Evolutionary conservation across 1,140 invertebrate species (phyloP), one percentile per base, ranked within the genome.

Genomic region (Trachelipus rathkii): DNA sequence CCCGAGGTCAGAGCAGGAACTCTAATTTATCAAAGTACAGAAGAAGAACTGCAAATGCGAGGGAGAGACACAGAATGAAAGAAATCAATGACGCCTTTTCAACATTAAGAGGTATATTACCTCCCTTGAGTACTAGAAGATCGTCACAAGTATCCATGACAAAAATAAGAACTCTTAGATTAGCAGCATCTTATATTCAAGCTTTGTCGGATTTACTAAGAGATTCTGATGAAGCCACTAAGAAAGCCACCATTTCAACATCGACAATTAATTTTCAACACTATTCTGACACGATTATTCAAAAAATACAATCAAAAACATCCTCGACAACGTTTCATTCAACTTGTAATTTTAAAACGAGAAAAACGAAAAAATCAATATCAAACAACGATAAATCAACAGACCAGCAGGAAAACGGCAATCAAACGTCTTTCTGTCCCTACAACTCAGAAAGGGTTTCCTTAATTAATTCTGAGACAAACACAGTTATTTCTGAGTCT

Each of bases 61-160:
- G 94, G 10, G 94, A 95, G 85, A 84, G 94, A 21, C 89, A 88
- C 71, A 86, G 94, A 53, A 95, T 95, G 93, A 86, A 91, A 68
- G 93, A 95, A 84, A 95, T 95, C 78, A 95, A 95, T 85, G 87
- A 89, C 66, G 93, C 93, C 0, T 95, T 95, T 85, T 93, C 95
- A 84, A 87, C 89, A 0, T 86, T 95, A 0, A 87, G 92, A n/a
- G 87, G 88, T 46, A 91, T 89, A 5, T 91, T 95, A 0, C 94
- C 94, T 0, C 33, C 33, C 33, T 33, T 33, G 33, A 73, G 44
- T 50, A 60, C 43, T 73, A 60, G 46, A 3, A 73, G 46, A 7
- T 33, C 72, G n/a, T 60, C 53, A 23, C 53, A 60, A 60, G 44
- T 60, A 19, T 73, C 72, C 1, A 84, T 93, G 73, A 95, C 93